These are phyloP conservation scores for Biston betularia DNA, from an alignment of 2,888 invertebrate species.

Conservation along the genomic window DNA sequence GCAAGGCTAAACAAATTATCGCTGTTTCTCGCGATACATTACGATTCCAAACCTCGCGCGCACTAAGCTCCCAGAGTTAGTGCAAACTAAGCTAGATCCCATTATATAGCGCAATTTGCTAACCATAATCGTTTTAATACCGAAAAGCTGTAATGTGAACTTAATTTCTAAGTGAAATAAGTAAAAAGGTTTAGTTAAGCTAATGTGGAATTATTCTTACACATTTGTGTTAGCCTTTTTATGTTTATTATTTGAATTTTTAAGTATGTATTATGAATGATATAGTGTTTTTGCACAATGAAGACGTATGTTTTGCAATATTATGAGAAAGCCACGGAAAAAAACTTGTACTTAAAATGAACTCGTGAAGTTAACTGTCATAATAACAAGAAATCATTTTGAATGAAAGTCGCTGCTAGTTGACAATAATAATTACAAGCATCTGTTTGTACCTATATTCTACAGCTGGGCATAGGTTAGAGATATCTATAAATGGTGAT, in stretches of 20 bases:
- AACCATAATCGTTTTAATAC: slow-evolving; percentile 40
- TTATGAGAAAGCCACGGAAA: no score
- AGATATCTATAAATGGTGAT: no score
- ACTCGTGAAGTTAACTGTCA: no score
- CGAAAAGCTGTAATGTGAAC: slow-evolving; percentile 37
- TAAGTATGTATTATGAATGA: not conserved
- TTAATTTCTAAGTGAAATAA: slow-evolving; percentile 24
- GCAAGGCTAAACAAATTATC: slow-evolving; percentile 20
- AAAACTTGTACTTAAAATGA: no score
- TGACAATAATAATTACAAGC: no score
- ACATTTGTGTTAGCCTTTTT: not conserved
- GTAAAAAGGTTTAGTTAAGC: slow-evolving; percentile 34
- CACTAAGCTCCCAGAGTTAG: slow-evolving; percentile 38
- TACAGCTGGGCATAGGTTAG: no score
- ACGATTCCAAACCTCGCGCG: slow-evolving; percentile 1
- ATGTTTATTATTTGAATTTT: not conserved
- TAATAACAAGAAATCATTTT: no score
- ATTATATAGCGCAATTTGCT: slow-evolving; percentile 36
- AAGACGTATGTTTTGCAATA: no score
- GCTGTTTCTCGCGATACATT: slow-evolving; percentile 5
- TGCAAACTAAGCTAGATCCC: slow-evolving; percentile 37
- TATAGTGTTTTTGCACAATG: not conserved
- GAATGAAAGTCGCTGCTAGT: no score
- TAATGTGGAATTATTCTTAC: not conserved
- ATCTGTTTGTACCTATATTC: no score